Base-by-base conservation (phyloP, 2,113 vertebrate genomes). In the Tetrao urogallus region DNA sequence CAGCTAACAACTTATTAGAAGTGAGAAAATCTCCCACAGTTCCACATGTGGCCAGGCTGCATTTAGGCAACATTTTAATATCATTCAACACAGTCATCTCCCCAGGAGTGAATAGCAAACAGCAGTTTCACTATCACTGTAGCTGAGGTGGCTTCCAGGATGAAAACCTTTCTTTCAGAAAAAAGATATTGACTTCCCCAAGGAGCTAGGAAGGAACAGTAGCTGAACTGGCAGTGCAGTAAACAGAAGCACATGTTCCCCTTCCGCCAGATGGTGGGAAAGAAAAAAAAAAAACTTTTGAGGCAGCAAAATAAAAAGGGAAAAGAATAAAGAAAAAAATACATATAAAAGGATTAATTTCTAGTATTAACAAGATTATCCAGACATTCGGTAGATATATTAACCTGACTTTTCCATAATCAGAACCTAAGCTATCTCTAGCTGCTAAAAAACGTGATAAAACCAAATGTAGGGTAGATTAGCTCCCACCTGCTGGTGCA, bases 401-500 rank as follows among this genome's bases (percentile, higher is more conserved):
- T 67, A 34, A 86, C 58, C 60, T 25, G 32, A 8, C 24, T 77
- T 90, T 92, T 88, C 43, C 57, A 78, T 42, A 81, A 6, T 30
- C 70, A 81, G 45, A 81, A 6, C 34, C 70, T 21, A 65, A 80
- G 18, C 32, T 86, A 88, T 42, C 14, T 7, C 50, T 83, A 66
- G n/a, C 47, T 86, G 42, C 80, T 92, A 74, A 83, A 80, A 86
- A 45, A 63, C 56, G 81, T 2, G 17, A 78, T 50, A 78, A 95
- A 92, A 75, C 7, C 14, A 32, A 67, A 32, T 11, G 28, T 50
- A 90, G 54, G 12, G 36, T 48, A 75, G 38, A 67, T 89, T 67
- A 81, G 30, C 65, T 92, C 65, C 77, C 89, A 90, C 73, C 73
- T 89, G 70, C 80, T 81, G 57, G 42, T 90, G 56, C 81, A 93